These are phyloP conservation scores for Pelecanoides urinatrix DNA, from an alignment of 2,113 vertebrate genomes.

Conservation along the genomic window DNA sequence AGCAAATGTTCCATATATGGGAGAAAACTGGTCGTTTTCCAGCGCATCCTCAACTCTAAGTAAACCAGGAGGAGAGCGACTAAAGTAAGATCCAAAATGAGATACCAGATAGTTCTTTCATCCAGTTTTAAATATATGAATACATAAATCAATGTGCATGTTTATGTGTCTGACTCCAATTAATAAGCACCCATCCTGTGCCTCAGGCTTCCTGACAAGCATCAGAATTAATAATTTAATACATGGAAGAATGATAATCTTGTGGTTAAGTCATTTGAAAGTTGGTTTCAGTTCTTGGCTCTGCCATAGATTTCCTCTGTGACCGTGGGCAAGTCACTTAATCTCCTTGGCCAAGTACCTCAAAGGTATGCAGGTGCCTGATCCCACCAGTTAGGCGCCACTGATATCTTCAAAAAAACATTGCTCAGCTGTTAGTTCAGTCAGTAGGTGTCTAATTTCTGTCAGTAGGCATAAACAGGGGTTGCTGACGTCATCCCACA, in stretches of 20 bases:
- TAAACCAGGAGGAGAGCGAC: slow-evolving; percentile 26
- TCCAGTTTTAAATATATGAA: slow-evolving; percentile 58
- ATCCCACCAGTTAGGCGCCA: slow-evolving; percentile 51
- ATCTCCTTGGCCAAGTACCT: slow-evolving; percentile 26
- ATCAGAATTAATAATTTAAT: slow-evolving; percentile 63
- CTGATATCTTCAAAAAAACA: slow-evolving; percentile 48
- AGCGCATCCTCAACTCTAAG: slow-evolving; percentile 21
- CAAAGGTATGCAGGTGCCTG: slow-evolving; percentile 45
- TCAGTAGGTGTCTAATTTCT: slow-evolving; percentile 26
- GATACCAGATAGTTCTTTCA: slow-evolving; percentile 56
- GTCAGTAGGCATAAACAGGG: slow-evolving; percentile 16
- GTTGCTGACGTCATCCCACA: not conserved
- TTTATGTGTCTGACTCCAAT: slow-evolving; percentile 65
- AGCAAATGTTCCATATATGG: not conserved
- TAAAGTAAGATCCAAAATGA: slow-evolving; percentile 44
- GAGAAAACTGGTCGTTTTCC: slow-evolving; percentile 15
- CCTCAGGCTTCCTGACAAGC: slow-evolving; percentile 57
- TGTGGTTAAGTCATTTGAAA: slow-evolving; percentile 56
- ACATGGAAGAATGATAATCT: slow-evolving; percentile 40
- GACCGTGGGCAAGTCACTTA: slow-evolving; percentile 43
- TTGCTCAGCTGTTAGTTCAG: slow-evolving; percentile 43
- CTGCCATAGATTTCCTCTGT: slow-evolving; percentile 31
- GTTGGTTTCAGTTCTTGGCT: slow-evolving; percentile 48
- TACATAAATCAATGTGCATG: slow-evolving; percentile 59
- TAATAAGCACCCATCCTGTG: slow-evolving; percentile 61